These are phyloP conservation scores for Polylopha cassiicola DNA, from an alignment of 2,888 invertebrate species.

Conservation along the genomic window DNA sequence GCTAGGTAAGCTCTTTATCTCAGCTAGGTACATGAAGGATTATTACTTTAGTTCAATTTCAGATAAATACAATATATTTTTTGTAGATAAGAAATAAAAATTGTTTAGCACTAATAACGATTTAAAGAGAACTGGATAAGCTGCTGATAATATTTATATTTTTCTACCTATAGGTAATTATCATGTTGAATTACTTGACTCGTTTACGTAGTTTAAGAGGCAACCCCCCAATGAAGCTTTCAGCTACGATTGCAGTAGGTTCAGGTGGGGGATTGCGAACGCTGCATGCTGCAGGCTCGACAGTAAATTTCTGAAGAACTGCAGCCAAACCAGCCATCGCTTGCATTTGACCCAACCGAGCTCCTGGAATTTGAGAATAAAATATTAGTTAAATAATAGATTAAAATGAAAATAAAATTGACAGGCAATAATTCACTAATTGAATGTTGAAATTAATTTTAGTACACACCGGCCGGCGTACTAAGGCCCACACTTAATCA, in stretches of 20 bases:
- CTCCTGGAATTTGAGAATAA: too few relatives aligned
- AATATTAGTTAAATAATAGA: too few relatives aligned
- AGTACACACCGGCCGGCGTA: too few relatives aligned
- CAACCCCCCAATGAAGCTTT: slow-evolving; percentile 51
- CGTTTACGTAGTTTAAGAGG: slow-evolving; percentile 48
- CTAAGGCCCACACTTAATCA: too few relatives aligned
- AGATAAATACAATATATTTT: too few relatives aligned
- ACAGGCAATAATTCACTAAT: too few relatives aligned
- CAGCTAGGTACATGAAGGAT: slow-evolving; percentile 24
- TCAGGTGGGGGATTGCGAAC: slow-evolving; percentile 43
- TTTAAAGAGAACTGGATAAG: too few relatives aligned
- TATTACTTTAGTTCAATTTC: slow-evolving; percentile 13
- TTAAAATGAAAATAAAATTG: too few relatives aligned
- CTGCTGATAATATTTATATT: too few relatives aligned
- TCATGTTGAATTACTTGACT: neutral
- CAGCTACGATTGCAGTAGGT: slow-evolving; percentile 49
- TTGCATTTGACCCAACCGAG: slow-evolving; percentile 59
- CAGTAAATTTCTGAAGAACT: slow-evolving; percentile 45
- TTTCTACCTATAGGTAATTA: too few relatives aligned
- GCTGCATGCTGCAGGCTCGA: slow-evolving; percentile 52
- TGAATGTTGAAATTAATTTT: neutral
- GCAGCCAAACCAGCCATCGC: slow-evolving; percentile 62
- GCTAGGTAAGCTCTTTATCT: slow-evolving; percentile 35
- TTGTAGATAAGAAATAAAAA: too few relatives aligned
- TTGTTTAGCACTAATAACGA: too few relatives aligned